Base-by-base conservation (phyloP, 2,888 invertebrate species). In the Xestia sexstrigata region DNA sequence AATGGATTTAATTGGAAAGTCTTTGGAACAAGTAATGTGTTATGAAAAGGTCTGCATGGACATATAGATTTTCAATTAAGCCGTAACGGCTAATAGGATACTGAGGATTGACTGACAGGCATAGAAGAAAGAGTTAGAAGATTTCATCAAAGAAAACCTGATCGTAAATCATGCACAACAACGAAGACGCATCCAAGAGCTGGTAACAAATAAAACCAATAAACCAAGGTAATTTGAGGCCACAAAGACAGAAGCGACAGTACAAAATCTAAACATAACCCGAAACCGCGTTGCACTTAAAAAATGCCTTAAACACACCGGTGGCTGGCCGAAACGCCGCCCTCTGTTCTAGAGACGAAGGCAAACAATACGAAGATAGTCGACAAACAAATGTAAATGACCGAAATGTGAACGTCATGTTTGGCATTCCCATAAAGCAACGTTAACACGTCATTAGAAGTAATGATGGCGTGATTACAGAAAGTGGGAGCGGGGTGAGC, bases 391-490 rank as follows among this genome's bases (percentile, higher is more conserved):
- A 96, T 95, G 95, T 96, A 96, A 96, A 96, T 96, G 96, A 96
- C 95, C 96, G 95, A 96, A 96, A 96, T 96, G 94, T 96, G 96
- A 95, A 95, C 96, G 96, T 95, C 95, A 95, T 96, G 96, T 96
- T 96, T 96, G 96, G 96, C 96, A 96, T 96, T 96, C 96, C 96
- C 96, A 96, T 96, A 96, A 96, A 96, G 95, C 94, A 94, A 95
- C 95, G 96, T 96, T 96, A 96, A 96, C 96, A 96, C 96, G 95
- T 96, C 96, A 96, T 96, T 96, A 96, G 95, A 95, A 94, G 96
- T 96, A 96, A 96, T 96, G 96, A 96, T 96, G 96, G 94, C 94
- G 93, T 96, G 95, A 96, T 96, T 96, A 96, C 95, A 93, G 91
- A 93, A 91, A 93, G 94, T 93, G 92, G 93, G 93, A 93, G 94